Evolutionary conservation across 2,797 vertebrate genomes (phyloP).

Genomic region (Crenichthys baileyi): DNA sequence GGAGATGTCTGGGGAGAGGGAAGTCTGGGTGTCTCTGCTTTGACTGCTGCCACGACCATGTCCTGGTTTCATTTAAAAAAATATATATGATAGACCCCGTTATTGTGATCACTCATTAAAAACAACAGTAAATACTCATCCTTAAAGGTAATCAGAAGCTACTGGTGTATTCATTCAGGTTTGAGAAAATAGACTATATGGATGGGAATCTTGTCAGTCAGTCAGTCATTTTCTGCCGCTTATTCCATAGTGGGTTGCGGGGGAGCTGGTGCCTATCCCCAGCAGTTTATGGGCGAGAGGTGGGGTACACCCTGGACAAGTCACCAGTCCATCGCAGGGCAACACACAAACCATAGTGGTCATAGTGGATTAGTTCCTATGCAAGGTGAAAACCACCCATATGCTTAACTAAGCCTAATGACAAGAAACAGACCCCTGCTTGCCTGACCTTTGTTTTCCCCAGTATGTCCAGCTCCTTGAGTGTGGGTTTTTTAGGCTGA

Average conservation of each 20-base stretch:
- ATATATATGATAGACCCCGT: not conserved
- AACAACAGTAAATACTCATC: not conserved
- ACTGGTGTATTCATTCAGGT: not conserved
- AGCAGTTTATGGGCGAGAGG: no score
- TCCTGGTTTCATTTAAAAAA: no score
- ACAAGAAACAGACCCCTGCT: not conserved
- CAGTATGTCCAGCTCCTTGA: not conserved
- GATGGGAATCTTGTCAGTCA: no score
- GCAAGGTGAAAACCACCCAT: not conserved
- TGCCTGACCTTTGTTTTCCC: conserved; percentile 2
- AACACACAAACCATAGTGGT: no score
- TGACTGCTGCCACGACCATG: no score
- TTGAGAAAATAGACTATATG: not conserved
- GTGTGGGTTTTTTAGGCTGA: not conserved
- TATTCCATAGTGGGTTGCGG: no score
- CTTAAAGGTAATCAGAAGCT: not conserved
- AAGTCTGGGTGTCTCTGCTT: no score
- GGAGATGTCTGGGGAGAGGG: no score
- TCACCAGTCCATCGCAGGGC: no score
- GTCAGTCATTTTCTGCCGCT: no score
- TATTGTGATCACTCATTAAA: not conserved
- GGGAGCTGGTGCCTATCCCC: no score
- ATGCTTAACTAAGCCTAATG: not conserved
- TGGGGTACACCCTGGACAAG: no score
- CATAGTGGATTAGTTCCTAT: not conserved